These are phyloP conservation scores for Dastarcus helophoroides DNA, from an alignment of 2,888 invertebrate species.

Conservation along the genomic window DNA sequence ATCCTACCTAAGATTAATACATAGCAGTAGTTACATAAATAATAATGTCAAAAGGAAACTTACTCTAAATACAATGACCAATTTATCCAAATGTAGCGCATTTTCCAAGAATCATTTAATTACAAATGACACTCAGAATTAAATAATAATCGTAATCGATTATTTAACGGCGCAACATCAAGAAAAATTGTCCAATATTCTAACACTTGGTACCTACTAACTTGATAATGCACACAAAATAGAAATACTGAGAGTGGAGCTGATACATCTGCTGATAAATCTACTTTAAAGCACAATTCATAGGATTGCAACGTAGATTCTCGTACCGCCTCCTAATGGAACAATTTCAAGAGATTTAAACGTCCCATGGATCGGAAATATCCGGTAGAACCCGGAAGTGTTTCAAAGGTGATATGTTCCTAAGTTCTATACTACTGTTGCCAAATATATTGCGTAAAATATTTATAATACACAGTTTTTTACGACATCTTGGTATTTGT, in stretches of 20 bases:
- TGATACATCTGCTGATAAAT: conserved; percentile 26
- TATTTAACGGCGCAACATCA: no score
- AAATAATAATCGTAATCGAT: no score
- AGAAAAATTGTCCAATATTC: conserved; percentile 5
- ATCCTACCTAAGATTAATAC: conserved; percentile 26
- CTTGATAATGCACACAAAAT: conserved; percentile 32
- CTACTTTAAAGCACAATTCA: conserved; percentile 33
- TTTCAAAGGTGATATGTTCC: conserved; percentile 36
- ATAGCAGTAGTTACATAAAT: conserved; percentile 32
- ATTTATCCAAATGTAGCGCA: conserved; percentile 5
- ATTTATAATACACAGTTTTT: conserved; percentile 14
- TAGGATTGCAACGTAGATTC: conserved; percentile 34
- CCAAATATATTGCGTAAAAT: no score
- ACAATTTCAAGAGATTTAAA: no score
- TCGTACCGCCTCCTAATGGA: no score
- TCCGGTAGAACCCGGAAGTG: no score
- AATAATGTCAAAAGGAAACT: conserved; percentile 17
- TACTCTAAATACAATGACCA: conserved; percentile 9
- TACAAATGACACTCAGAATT: no score
- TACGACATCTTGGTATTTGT: no score
- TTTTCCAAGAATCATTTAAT: conserved; percentile 7
- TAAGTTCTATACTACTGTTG: conserved; percentile 29
- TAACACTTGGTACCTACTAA: conserved; percentile 11
- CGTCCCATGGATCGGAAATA: no score
- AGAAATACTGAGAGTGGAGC: conserved; percentile 35